Evolutionary conservation across 2,113 vertebrate genomes (phyloP), one percentile per base, ranked within the genome.

Genomic region (Crotalus tigris): DNA sequence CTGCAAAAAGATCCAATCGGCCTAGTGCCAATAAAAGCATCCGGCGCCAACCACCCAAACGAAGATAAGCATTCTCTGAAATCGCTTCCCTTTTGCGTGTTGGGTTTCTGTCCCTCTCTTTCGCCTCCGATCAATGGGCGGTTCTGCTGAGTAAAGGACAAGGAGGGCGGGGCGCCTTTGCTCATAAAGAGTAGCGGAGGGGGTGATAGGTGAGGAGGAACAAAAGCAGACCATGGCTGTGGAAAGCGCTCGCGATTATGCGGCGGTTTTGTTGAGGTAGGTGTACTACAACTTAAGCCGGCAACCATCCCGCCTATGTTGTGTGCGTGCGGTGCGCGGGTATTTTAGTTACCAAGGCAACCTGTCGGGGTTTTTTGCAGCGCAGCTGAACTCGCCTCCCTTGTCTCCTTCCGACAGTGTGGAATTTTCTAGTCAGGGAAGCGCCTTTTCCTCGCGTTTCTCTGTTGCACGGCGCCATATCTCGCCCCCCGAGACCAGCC

Each of bases 181-280:
- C 75, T 81, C 75, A 81, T 81, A 81, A 81, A 33, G 75, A 81
- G 75, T 23, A 8, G 58, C 64, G 0, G 59, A 89, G 33, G 55
- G 1, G 6, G 57, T 12, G 39, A 8, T 15, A 0, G 53, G 7
- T 7, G 23, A 23, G 2, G 3, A 19, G 26, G 5, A 26, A 5
- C 1, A 44, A n/a, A 3, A 2, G 93, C 23, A 44, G 5, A 6
- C 54, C 5, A 29, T 15, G 59, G 87, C n/a, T 9, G 96, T 97
- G 95, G 96, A 95, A 81, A 53, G 87, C 1, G 96, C 96, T 26
- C 7, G 94, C 89, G 97, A 93, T 0, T 96, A 9, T 86, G 97
- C 95, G 53, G 95, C 95, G 33, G 94, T 95, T 88, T 58, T 97
- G 92, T 29, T 96, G 95, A 96, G 97, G 98, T 96, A 89, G 97